Evolutionary conservation across 2,797 vertebrate genomes (phyloP).

Genomic region (Gadopsis bispinosus): DNA sequence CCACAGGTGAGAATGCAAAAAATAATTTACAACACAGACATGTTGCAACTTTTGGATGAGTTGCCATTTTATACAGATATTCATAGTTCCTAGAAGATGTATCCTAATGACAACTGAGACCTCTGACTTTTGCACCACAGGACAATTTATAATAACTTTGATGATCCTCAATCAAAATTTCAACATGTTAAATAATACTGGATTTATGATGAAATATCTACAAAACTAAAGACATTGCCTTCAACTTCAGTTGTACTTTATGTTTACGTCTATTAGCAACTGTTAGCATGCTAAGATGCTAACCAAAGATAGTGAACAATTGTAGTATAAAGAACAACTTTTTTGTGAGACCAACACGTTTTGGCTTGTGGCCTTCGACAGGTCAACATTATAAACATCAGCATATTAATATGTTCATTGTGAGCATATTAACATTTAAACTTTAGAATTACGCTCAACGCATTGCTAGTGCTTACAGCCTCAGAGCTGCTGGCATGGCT

Average conservation of each 20-base stretch:
- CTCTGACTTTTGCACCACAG: too few relatives aligned
- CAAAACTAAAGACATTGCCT: neutral
- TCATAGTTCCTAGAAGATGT: neutral
- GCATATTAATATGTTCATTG: neutral
- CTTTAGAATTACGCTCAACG: neutral
- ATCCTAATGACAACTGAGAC: neutral
- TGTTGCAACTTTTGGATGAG: neutral
- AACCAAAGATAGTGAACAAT: neutral
- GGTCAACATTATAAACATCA: neutral
- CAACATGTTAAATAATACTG: neutral
- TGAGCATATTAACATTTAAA: neutral
- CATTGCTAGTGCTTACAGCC: neutral
- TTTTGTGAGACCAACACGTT: neutral
- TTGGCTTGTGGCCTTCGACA: neutral
- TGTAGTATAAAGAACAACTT: neutral
- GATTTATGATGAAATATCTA: neutral
- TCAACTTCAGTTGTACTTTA: neutral
- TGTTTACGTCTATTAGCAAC: neutral
- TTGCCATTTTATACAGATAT: too few relatives aligned
- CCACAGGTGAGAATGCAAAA: slow-evolving; percentile 76
- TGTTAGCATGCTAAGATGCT: neutral
- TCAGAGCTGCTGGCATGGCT: neutral
- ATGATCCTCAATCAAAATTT: neutral
- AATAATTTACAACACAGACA: neutral
- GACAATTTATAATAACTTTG: neutral